Base-by-base conservation (phyloP, 2,888 invertebrate species). In the Conus canariensis region DNA sequence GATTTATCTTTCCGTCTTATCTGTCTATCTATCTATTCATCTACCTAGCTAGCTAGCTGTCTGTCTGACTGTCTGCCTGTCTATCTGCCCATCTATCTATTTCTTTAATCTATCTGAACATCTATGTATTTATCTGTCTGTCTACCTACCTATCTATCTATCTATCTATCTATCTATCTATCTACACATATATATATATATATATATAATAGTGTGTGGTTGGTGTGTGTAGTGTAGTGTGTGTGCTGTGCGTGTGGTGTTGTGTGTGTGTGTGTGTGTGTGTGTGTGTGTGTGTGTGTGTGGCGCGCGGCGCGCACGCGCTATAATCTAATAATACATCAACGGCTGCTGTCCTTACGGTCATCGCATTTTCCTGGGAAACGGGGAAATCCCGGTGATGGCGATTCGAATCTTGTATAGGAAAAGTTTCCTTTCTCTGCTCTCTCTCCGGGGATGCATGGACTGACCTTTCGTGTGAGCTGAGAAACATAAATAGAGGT, bases 221-320 rank as follows among this genome's bases (percentile, higher is more conserved):
- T 4, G 45, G 45, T 45, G 45, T 45, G 45, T 45, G 45, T 45
- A n/a, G 45, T 45, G 45, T 45, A n/a, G 45, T 45, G 45, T 86
- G 86, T 86, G 64, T 86, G 86, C n/a, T 86, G 19, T 19, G 45
- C 4, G 45, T 45, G 45, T 45, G 45, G n/a, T n/a, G n/a, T n/a
- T 45, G 45, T 45, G 45, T 45, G 45, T 45, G 45, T 45, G 45
- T 86, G 86, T 86, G 64, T 86, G 86, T 86, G 19, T 19, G 19
- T 64, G 64, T 5, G 56, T 56, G 56, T 85, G 85, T 19, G 85
- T 85, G 85, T 45, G 56, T 85, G 85, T n/a, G 59, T 64, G 64
- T 64, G 64, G 74, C 74, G 22, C 0, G 45, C 45, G 45, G 45
- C 45, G 45, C 45, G 45, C 45, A 4, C 45, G 45, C 45, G 45